Evolutionary conservation across 2,888 invertebrate species (phyloP).

Genomic region (Dromius quadrimaculatus): DNA sequence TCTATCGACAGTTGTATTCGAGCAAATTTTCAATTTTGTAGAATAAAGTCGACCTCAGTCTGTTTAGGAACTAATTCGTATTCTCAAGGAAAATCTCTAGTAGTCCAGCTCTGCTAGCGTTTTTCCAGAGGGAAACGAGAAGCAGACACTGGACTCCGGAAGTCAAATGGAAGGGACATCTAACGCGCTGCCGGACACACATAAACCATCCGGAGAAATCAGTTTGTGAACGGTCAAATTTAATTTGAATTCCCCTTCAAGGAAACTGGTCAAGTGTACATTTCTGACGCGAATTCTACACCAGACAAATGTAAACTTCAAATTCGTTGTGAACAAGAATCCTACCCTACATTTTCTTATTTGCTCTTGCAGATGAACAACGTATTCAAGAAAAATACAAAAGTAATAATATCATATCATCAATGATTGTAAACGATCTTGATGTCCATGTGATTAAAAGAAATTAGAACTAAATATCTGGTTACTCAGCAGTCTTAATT

Average conservation of each 20-base stretch:
- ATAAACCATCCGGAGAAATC: conserved; percentile 44
- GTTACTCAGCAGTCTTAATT: no score
- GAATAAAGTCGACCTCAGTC: no score
- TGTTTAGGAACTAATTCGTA: no score
- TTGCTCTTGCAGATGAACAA: no score
- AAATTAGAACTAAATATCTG: no score
- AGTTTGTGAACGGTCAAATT: conserved; percentile 49
- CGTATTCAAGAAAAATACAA: no score
- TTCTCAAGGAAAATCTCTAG: no score
- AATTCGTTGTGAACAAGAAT: not conserved
- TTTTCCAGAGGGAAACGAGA: not conserved
- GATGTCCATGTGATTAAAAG: no score
- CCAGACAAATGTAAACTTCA: conserved; percentile 1
- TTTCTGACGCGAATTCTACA: conserved; percentile 6
- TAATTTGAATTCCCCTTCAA: conserved; percentile 48
- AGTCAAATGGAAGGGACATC: conserved; percentile 47
- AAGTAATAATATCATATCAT: no score
- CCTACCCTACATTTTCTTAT: not conserved
- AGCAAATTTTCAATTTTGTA: no score
- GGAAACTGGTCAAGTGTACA: conserved; percentile 35
- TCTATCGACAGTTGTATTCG: no score
- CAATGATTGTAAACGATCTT: no score
- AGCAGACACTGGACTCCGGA: conserved; percentile 13
- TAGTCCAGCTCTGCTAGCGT: not conserved
- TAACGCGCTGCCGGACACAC: conserved; percentile 36